phyloP scores from a whole-genome alignment of 1,140 invertebrate species.

The Hylaeus volcanicus region DNA sequence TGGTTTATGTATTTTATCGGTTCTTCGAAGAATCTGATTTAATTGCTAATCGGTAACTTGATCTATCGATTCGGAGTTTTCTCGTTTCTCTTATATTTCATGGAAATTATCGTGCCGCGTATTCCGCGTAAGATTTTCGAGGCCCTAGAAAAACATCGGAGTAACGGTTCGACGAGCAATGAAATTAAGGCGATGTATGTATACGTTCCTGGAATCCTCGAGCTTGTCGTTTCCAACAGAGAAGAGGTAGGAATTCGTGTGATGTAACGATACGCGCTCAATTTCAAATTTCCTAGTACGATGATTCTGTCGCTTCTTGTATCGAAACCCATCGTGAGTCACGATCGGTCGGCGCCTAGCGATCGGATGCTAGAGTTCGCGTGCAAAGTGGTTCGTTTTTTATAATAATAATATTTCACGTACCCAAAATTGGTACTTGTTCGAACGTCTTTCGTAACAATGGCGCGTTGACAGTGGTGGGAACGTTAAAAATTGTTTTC shows the following conservation, averaged over 20 bases:
- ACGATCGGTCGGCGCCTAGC: slow-evolving; percentile 49
- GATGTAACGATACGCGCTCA: slow-evolving; percentile 51
- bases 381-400: not conserved
- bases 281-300: slow-evolving; percentile 60
- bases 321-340: slow-evolving; percentile 43
- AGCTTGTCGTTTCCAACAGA: not conserved
- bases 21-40: not conserved
- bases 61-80: not conserved
- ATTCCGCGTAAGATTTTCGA: not conserved
- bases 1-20: not conserved
- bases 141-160: not conserved
- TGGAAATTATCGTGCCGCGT: not conserved
- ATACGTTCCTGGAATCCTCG: slow-evolving; percentile 29
- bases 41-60: too few species aligned
- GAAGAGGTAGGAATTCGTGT: slow-evolving; percentile 22
- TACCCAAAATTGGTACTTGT: not conserved
- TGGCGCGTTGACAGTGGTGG: too few species aligned
- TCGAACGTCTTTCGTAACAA: not conserved
- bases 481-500: too few species aligned
- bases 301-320: slow-evolving; percentile 54
- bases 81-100: not conserved
- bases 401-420: not conserved
- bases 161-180: slow-evolving; percentile 7
- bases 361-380: slow-evolving; percentile 20
- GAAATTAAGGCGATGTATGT: not conserved